These are phyloP conservation scores for Thyatira batis DNA, from an alignment of 2,888 invertebrate species.

Conservation along the genomic window DNA sequence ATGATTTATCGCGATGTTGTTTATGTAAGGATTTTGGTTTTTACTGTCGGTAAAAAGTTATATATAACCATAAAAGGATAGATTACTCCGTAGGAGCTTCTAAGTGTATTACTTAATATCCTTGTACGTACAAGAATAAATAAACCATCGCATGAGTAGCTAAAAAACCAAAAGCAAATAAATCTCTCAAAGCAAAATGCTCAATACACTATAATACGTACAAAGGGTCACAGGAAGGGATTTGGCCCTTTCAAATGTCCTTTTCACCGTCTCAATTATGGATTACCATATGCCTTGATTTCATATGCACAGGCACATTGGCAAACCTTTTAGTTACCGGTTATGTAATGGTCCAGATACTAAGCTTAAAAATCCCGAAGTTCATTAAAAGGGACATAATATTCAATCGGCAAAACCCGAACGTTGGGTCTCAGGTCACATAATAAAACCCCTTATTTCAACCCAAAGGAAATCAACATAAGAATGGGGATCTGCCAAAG, in stretches of 20 bases:
- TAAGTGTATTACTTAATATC: too few species aligned
- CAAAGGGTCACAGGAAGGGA: background rate
- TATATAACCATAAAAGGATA: too few species aligned
- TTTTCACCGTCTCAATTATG: background rate
- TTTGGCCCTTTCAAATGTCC: background rate
- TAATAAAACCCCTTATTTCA: conserved; percentile 46
- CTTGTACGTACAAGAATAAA: background rate
- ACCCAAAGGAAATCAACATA: conserved; percentile 52
- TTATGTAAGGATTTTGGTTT: background rate
- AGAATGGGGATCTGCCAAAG: conserved; percentile 44
- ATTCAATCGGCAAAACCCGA: conserved; percentile 12
- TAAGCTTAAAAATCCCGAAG: background rate
- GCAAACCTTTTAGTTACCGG: conserved; percentile 2
- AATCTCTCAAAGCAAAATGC: background rate
- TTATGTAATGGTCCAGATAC: background rate
- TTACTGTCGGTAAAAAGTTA: background rate
- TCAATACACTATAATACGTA: background rate
- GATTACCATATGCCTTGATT: background rate
- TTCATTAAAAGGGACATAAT: conserved; percentile 2
- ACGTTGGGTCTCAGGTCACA: conserved; percentile 9
- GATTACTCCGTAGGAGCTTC: too few species aligned
- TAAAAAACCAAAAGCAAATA: background rate
- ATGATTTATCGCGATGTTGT: too few species aligned
- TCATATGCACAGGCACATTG: background rate
- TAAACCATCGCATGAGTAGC: background rate